These are phyloP conservation scores for Numenius phaeopus DNA, from an alignment of 2,797 vertebrate genomes.

Conservation along the genomic window DNA sequence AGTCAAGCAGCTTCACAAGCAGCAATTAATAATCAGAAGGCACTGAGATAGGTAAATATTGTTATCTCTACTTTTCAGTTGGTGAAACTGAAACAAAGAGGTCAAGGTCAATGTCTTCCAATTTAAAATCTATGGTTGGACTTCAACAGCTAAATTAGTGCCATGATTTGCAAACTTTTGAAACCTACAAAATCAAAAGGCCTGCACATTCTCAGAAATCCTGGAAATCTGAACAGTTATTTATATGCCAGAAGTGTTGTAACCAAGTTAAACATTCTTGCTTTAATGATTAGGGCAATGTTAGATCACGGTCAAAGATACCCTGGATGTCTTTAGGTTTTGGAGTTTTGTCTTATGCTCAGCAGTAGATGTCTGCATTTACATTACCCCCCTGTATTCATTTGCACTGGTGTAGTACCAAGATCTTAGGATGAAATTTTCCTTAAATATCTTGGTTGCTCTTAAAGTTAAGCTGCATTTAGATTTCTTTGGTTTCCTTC, in stretches of 20 bases:
- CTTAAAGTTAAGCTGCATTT: neutral
- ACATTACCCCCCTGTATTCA: neutral
- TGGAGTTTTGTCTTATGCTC: neutral
- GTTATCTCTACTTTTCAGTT: constrained; percentile 54
- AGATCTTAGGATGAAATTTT: neutral
- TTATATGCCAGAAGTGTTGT: neutral
- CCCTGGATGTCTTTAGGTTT: neutral
- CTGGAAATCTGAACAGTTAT: neutral
- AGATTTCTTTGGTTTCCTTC: neutral
- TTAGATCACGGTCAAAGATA: neutral
- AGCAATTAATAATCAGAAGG: constrained; percentile 33
- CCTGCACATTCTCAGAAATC: neutral
- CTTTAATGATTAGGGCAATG: neutral
- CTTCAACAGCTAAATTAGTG: neutral
- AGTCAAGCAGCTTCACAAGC: neutral
- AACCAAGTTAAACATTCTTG: neutral
- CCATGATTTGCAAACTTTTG: neutral
- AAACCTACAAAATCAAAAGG: neutral
- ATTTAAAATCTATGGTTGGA: constrained; percentile 17
- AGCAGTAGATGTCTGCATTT: neutral
- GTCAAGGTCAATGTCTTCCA: neutral
- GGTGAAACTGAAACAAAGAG: constrained; percentile 25
- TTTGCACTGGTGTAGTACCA: neutral
- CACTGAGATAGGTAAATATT: constrained; percentile 6
- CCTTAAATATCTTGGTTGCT: neutral